Conservation (phyloP, 2,113 vertebrate species). For the Climacteris rufus region DNA sequence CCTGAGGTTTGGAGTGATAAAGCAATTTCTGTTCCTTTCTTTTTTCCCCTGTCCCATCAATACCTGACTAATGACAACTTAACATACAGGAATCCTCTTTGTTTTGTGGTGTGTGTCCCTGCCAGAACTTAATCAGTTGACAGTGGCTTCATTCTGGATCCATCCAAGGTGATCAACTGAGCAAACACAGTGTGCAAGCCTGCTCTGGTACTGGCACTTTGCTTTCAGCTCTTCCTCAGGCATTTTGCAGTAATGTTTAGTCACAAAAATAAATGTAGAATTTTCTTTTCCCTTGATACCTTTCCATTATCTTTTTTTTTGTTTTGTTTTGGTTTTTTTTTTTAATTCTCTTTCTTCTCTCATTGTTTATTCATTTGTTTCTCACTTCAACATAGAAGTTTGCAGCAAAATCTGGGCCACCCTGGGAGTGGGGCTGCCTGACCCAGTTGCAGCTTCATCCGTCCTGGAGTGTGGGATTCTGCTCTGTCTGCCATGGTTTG, state of each 20-base stretch:
- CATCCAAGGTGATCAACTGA: background rate
- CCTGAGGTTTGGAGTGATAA: background rate
- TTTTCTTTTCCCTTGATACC: background rate
- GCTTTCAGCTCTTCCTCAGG: background rate
- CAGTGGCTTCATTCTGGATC: background rate
- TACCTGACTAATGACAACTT: background rate
- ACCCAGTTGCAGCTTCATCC: background rate
- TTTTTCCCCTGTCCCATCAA: accelerated
- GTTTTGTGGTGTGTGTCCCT: background rate
- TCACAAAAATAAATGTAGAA: background rate
- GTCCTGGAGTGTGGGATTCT: background rate
- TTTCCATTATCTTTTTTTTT: background rate
- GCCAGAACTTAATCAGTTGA: background rate
- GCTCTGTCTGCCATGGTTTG: accelerated
- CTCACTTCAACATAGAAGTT: background rate
- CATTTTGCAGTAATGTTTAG: background rate
- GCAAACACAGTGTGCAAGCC: background rate
- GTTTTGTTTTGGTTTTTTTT: background rate
- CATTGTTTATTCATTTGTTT: constrained; percentile 23
- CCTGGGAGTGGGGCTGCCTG: background rate
- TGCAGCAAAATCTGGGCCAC: background rate
- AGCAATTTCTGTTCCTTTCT: background rate
- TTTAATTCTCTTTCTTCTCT: background rate
- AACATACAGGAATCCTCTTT: background rate
- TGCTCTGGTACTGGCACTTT: background rate